phyloP scores from a whole-genome alignment of 1,140 invertebrate genomes.

The Ptiloglossa arizonensis region DNA sequence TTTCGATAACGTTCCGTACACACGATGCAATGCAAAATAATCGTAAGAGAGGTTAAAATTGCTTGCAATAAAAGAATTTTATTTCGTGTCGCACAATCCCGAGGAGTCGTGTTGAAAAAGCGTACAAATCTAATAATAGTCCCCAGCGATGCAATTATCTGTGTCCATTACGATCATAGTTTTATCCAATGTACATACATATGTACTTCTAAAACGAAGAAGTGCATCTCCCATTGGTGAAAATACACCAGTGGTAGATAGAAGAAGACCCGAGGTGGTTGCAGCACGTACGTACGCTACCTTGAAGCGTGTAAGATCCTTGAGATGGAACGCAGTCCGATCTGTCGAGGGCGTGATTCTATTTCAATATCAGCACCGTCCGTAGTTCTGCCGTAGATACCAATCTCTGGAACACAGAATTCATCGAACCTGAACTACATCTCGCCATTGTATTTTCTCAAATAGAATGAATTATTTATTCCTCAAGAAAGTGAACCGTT shows the following conservation, averaged over 20 bases:
- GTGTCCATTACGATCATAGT: too few relatives aligned
- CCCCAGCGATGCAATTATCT: too few relatives aligned
- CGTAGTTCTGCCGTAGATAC: slow-evolving; percentile 55
- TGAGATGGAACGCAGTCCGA: slow-evolving; percentile 57
- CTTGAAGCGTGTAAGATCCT: slow-evolving; percentile 54
- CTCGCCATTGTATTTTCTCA: slow-evolving; percentile 31
- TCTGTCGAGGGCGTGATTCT: slow-evolving; percentile 68
- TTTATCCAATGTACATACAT: too few relatives aligned
- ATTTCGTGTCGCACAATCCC: too few relatives aligned
- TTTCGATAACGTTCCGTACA: too few relatives aligned
- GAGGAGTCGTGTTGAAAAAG: too few relatives aligned
- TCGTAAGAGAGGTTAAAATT: too few relatives aligned
- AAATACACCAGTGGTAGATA: slow-evolving; percentile 22
- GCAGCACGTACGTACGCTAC: slow-evolving; percentile 57
- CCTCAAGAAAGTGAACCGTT: background rate
- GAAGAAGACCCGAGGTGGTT: slow-evolving; percentile 29
- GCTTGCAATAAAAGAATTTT: too few relatives aligned
- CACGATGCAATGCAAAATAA: too few relatives aligned
- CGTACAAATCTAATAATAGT: too few relatives aligned
- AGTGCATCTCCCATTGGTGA: background rate
- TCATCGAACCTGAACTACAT: slow-evolving; percentile 36
- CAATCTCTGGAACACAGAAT: slow-evolving; percentile 37
- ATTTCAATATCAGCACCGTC: slow-evolving; percentile 68
- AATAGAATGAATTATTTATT: slow-evolving; percentile 33
- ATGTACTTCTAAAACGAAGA: background rate